Base-by-base conservation (phyloP, 2,113 vertebrate genomes). In the Laterallus jamaicensis region DNA sequence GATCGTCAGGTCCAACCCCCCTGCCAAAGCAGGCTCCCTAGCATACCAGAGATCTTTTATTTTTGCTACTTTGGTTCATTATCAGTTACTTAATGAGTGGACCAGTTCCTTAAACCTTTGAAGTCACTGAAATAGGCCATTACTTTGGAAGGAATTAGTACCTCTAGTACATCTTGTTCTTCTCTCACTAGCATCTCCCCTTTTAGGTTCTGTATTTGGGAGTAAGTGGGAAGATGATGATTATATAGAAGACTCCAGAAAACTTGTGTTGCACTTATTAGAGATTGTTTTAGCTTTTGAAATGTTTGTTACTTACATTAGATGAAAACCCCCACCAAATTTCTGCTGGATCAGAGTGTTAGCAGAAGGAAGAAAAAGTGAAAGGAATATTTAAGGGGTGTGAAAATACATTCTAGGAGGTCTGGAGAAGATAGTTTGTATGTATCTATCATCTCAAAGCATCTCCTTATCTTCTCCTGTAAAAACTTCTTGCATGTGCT, bases 251-350 rank as follows among this genome's bases (percentile, higher is more conserved):
- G 44, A 60, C 24, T 70, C 35, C 3, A 12, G 37, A 74, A 44
- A 77, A 73, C 7, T 26, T 78, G 28, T 13, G 58, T 21, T 66
- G 35, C 10, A 1, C n/a, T 64, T 73, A 26, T 52, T 88, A 26
- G 9, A 80, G 9, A 5, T 73, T 56, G 5, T 50, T 92, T 49
- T 64, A 76, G 11, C 20, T 66, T 78, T 86, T 76, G 32, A 88
- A 92, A 28, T 56, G 8, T 35, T 73, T 60, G 4, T 66, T 67
- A 28, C 11, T 82, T 66, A 40, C 7, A 3, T 56, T 56, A 63
- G 22, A 28, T 15, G 0, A 74, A 68, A 58, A 52, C n/a, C 2
- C 2, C 1, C 5, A 3, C 1, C 3, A 39, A 11, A 44, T 28
- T 70, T 82, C 18, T 52, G 37, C 25, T 40, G 35, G 13, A 84